phyloP scores from a whole-genome alignment of 2,888 invertebrate genomes.

The Agonopterix heracliana region DNA sequence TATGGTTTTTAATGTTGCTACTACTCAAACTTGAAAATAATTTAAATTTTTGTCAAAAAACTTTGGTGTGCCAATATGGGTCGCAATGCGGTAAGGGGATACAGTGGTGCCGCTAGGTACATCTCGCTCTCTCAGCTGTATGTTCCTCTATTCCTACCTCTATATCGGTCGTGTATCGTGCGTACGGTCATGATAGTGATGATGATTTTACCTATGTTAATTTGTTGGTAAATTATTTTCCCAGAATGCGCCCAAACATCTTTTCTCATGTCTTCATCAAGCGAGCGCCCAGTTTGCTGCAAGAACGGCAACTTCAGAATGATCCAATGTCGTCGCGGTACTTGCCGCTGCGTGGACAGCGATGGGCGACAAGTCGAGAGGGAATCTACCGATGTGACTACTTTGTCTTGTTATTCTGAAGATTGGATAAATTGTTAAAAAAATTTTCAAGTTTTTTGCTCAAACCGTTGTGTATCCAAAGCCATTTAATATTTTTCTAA shows the following conservation, averaged over 20 bases:
- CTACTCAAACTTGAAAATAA: no score
- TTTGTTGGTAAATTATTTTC: constrained; percentile 15
- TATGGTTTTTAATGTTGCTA: no score
- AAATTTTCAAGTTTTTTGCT: background rate
- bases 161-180: no score
- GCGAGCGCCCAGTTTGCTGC: constrained; percentile 75
- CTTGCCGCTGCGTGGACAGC: constrained; percentile 79
- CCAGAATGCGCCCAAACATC: constrained; percentile 79
- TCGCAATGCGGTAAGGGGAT: no score
- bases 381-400: constrained; percentile 45
- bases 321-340: constrained; percentile 77
- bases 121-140: no score
- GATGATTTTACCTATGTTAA: no score
- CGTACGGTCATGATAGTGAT: no score
- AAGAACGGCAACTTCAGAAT: constrained; percentile 78
- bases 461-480: background rate
- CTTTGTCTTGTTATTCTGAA: constrained; percentile 32
- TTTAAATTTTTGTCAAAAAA: no score
- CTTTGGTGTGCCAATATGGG: no score
- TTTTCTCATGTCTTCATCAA: constrained; percentile 50
- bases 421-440: constrained; percentile 52
- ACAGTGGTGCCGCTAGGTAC: no score
- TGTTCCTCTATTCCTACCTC: no score
- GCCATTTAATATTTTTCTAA: background rate
- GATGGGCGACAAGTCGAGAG: constrained; percentile 73